Percentiles rank a stretch among this genome's conserved stretches.
phyloP scores from a whole-genome alignment of 1,140 invertebrate species.

The Aricia agestis region DNA sequence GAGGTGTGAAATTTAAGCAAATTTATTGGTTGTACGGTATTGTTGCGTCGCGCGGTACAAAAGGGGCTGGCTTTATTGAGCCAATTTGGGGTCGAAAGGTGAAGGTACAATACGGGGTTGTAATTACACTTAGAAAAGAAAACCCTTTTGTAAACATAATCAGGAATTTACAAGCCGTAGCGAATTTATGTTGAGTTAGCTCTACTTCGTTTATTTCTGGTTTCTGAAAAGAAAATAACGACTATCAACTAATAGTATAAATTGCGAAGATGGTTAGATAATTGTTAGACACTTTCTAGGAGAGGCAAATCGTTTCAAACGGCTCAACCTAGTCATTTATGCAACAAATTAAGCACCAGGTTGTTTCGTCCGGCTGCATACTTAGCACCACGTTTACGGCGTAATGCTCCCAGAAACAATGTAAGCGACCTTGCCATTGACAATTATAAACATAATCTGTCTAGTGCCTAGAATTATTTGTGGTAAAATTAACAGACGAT shows the following conservation, averaged over 20 bases:
- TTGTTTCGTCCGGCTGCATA: neutral
- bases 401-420: neutral
- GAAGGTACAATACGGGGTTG: constrained; percentile 22
- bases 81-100: constrained; percentile 8
- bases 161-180: neutral
- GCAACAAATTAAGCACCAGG: neutral
- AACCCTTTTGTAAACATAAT: neutral
- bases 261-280: neutral
- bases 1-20: constrained; percentile 66
- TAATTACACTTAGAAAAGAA: constrained; percentile 14
- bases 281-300: neutral
- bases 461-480: constrained; percentile 68
- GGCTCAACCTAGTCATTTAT: neutral
- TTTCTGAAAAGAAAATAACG: too few species aligned
- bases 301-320: too few species aligned
- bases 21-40: constrained; percentile 66
- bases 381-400: neutral
- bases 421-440: constrained; percentile 46
- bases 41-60: constrained; percentile 46
- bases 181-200: too few species aligned
- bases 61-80: constrained; percentile 34
- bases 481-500: constrained; percentile 76
- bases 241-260: too few species aligned
- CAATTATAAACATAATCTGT: constrained; percentile 57
- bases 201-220: too few species aligned